These are phyloP conservation scores for Noctua fimbriata DNA, from an alignment of 2,888 invertebrate species.

Conservation along the genomic window DNA sequence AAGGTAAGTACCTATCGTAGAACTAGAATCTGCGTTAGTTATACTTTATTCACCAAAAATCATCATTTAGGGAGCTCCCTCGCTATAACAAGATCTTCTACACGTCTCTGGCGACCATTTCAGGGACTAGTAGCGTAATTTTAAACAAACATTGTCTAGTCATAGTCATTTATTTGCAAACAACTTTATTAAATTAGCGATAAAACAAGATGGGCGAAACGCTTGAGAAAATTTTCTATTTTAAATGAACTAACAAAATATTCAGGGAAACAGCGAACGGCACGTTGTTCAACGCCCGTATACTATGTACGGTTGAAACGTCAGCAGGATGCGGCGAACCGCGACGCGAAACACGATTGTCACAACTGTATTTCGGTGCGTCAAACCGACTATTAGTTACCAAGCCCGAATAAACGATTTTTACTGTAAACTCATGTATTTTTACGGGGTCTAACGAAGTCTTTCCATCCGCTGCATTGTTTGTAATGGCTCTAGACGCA, in stretches of 20 bases:
- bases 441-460: constrained; percentile 4
- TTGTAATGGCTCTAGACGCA: background rate
- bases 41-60: background rate
- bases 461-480: background rate
- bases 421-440: constrained; percentile 16
- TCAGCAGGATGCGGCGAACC: constrained; percentile 52
- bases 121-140: background rate
- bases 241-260: background rate
- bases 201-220: background rate
- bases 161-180: background rate
- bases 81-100: background rate
- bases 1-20: constrained; percentile 91
- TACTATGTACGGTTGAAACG: constrained; percentile 12
- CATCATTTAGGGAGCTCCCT: background rate
- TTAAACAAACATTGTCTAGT: background rate
- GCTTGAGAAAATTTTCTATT: background rate
- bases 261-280: background rate
- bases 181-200: background rate
- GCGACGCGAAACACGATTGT: constrained; percentile 32
- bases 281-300: constrained; percentile 12
- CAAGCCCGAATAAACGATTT: constrained; percentile 29
- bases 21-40: background rate
- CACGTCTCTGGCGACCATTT: background rate
- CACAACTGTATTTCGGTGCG: constrained; percentile 48
- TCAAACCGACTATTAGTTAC: constrained; percentile 17